phyloP scores from a whole-genome alignment of 2,113 vertebrate species.

The Hemiprocne comata region DNA sequence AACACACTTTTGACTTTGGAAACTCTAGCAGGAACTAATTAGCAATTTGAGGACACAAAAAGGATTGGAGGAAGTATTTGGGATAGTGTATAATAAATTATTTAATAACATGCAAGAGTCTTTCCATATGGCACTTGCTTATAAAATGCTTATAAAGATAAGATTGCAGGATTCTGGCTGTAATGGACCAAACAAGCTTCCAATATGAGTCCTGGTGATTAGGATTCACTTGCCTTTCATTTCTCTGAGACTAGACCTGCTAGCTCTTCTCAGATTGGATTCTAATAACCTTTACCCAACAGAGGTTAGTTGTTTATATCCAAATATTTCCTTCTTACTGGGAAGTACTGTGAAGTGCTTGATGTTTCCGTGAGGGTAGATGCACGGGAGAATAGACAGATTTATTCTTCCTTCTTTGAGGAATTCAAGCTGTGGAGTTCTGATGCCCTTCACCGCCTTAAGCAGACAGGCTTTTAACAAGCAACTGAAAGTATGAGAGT shows the following conservation, averaged over 20 bases:
- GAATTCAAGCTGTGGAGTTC: not conserved
- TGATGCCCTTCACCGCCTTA: not conserved
- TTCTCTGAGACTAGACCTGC: not conserved
- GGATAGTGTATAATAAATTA: not conserved
- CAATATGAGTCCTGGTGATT: not conserved
- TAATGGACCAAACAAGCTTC: not conserved
- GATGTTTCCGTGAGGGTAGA: not conserved
- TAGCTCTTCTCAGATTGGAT: not conserved
- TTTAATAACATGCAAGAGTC: constrained; percentile 12
- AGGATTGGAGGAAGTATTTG: constrained; percentile 24
- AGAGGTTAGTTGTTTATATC: not conserved
- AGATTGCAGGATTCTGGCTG: not conserved
- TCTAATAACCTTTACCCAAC: not conserved
- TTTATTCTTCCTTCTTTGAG: not conserved
- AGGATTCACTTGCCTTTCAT: not conserved
- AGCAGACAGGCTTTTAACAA: not conserved
- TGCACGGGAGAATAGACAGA: not conserved
- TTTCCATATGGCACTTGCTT: constrained; percentile 31
- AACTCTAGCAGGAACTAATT: constrained; percentile 67
- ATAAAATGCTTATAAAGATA: not conserved
- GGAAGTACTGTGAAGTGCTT: not conserved
- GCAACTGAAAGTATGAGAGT: not conserved
- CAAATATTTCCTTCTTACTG: not conserved
- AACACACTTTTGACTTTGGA: constrained; percentile 38
- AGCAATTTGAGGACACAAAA: constrained; percentile 60